Conservation (phyloP, 2,888 invertebrate genomes). For the Troilus luridus region DNA sequence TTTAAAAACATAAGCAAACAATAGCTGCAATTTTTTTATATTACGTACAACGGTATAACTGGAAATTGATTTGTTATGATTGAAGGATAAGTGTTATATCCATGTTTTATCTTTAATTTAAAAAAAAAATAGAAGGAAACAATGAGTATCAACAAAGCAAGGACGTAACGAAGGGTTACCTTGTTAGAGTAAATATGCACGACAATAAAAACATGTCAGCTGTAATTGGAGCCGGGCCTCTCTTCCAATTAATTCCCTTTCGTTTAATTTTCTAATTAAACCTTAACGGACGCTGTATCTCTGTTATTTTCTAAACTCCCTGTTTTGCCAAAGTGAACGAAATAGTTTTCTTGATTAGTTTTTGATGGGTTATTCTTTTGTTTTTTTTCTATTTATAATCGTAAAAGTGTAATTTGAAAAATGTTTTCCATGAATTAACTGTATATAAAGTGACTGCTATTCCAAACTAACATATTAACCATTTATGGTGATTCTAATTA, state of each 20-base stretch:
- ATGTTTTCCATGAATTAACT: too few species aligned
- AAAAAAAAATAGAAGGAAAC: not conserved
- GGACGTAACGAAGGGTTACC: not conserved
- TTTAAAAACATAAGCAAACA: too few species aligned
- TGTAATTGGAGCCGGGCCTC: not conserved
- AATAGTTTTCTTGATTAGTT: not conserved
- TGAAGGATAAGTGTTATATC: too few species aligned
- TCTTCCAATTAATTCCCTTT: not conserved
- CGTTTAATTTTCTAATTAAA: conserved; percentile 12
- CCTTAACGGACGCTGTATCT: not conserved
- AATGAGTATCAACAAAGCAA: not conserved
- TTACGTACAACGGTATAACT: too few species aligned
- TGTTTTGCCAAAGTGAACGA: not conserved
- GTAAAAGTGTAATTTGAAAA: too few species aligned
- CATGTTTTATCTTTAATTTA: not conserved
- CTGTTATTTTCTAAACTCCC: not conserved
- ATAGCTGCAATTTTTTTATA: too few species aligned
- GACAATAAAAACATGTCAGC: not conserved
- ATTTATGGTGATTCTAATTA: not conserved
- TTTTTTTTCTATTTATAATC: too few species aligned
- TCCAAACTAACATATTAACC: not conserved
- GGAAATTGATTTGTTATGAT: too few species aligned
- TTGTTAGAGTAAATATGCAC: not conserved
- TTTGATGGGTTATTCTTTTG: too few species aligned
- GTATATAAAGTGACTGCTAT: not conserved